Evolutionary conservation across 2,113 vertebrate genomes (phyloP), one percentile per base, ranked within the genome.

Genomic region (Gobiocypris rarus): DNA sequence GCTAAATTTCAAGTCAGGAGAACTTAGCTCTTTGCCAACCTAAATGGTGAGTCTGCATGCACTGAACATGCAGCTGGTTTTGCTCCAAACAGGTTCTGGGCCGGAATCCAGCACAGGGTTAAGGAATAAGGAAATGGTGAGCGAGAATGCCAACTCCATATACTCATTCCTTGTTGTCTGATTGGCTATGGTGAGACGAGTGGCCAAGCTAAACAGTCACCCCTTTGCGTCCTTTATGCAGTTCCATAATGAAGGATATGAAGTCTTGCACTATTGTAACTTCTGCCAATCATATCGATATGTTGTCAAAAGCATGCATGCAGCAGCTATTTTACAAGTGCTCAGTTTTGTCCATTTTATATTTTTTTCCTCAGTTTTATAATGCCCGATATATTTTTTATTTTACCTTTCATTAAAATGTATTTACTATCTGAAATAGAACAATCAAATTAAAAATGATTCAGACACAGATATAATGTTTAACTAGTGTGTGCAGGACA

Each of bases 1-100:
- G 38, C 74, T 71, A 26, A 15, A 9, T 56, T 79, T 83, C 45
- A 48, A 74, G 69, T 61, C 28, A 77, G 48, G n/a, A 75, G 45
- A 88, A 87, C 87, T 87, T 34, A 74, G 89, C 86, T 89, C 85
- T 88, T 78, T 91, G 91, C 91, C 92, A 94, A 93, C 89, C 90
- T 89, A 93, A 93, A 92, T 81, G 90, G 87, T 87, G 84, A 91
- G 88, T 85, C 88, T 88, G 83, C 89, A 89, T 83, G 83, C 90
- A 89, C 88, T 90, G 89, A 85, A 85, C 91, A 93, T 90, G 91
- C 89, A 89, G 88, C 90, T 91, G 91, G 88, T 88, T 67, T 31
- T 10, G 50, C 54, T 91, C 89, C 91, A 91, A 89, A 86, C 90
- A 85, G 85, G 87, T 89, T 93, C 90, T 92, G 91, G 91, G 90